Conservation (phyloP, 2,888 invertebrate species). For the Phyllotreta cruciferae region DNA sequence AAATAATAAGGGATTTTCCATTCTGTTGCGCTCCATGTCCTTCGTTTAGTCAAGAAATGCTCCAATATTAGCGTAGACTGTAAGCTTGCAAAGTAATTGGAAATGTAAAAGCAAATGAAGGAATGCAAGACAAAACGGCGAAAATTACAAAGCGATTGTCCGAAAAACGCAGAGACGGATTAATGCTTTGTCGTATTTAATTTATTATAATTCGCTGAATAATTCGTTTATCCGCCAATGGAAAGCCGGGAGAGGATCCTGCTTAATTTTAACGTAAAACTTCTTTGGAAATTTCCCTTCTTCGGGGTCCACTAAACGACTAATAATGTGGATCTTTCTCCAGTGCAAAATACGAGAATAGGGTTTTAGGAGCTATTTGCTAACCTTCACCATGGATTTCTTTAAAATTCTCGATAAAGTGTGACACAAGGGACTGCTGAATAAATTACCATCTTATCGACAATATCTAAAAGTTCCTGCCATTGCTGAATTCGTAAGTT, state of each 20-base stretch:
- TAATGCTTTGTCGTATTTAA: too few species aligned
- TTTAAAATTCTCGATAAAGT: constrained; percentile 26
- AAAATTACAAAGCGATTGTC: neutral
- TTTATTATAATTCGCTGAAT: too few species aligned
- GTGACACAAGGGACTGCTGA: constrained; percentile 26
- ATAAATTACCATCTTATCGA: constrained; percentile 28
- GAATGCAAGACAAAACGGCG: constrained; percentile 1
- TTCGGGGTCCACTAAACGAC: constrained; percentile 11
- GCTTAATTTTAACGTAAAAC: too few species aligned
- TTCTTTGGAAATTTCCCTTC: neutral
- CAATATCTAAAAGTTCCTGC: constrained; percentile 23
- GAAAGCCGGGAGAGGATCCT: too few species aligned
- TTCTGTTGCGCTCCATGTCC: neutral
- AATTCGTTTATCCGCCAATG: too few species aligned
- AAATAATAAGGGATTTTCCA: too few species aligned
- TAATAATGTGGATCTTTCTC: constrained; percentile 20
- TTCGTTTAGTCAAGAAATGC: neutral
- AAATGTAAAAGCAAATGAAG: constrained; percentile 2
- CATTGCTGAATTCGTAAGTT: constrained; percentile 23
- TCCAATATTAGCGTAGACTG: neutral
- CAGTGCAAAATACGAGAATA: constrained; percentile 23
- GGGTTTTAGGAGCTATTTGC: constrained; percentile 26
- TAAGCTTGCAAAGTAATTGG: constrained; percentile 6
- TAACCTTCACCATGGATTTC: constrained; percentile 24
- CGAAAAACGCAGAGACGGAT: neutral